phyloP scores from a whole-genome alignment of 2,797 vertebrate species.

The Pteropus rufus region DNA sequence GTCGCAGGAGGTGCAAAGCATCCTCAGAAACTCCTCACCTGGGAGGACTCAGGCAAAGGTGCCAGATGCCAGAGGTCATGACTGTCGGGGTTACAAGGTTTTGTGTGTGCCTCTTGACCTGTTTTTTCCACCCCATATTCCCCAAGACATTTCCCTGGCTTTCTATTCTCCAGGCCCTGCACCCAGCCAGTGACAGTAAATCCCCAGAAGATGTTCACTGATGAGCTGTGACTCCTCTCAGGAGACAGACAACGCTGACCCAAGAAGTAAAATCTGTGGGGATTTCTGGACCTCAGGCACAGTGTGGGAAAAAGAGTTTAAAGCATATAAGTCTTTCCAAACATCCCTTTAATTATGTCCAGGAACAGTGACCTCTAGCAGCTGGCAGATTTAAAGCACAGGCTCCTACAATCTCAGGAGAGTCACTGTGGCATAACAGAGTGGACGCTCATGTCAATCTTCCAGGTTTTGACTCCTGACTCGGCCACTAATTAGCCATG shows the following conservation, averaged over 20 bases:
- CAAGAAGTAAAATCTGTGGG: background rate
- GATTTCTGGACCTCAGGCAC: background rate
- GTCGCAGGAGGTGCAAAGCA: background rate
- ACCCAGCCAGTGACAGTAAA: background rate
- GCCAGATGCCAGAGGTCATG: background rate
- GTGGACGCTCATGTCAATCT: background rate
- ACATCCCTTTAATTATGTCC: background rate
- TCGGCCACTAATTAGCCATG: background rate
- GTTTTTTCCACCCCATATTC: background rate
- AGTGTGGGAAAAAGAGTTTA: background rate
- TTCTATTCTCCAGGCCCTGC: background rate
- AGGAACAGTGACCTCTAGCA: constrained; percentile 4
- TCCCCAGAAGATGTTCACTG: background rate
- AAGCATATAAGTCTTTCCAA: background rate
- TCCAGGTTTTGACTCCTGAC: background rate
- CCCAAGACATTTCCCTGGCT: background rate
- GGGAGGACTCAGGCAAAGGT: background rate
- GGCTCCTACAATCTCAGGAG: background rate
- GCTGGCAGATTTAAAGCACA: background rate
- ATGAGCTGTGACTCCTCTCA: background rate
- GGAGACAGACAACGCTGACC: background rate
- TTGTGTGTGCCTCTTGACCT: background rate
- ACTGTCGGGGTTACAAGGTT: rapidly evolving
- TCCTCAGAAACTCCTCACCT: background rate
- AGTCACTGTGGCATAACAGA: background rate